Percentiles rank a stretch among this genome's conserved stretches.
phyloP scores from a whole-genome alignment of 2,113 vertebrate species.

The Mobula hypostoma region DNA sequence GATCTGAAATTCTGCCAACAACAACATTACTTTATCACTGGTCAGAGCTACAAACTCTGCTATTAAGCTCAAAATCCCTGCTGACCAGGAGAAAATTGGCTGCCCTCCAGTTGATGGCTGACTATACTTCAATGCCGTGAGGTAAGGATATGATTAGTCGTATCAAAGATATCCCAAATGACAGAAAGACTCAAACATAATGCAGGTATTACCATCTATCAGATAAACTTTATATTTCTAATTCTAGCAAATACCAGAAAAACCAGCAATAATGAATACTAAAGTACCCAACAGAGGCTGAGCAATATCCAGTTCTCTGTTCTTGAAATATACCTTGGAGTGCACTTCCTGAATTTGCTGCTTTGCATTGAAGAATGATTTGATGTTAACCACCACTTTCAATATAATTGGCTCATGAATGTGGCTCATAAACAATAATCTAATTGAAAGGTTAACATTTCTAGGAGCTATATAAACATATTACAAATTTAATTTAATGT shows the following conservation, averaged over 20 bases:
- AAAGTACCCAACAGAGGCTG: neutral
- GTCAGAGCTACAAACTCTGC: no score
- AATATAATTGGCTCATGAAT: neutral
- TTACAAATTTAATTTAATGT: neutral
- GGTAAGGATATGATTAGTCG: no score
- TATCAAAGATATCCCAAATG: no score
- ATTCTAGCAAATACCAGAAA: neutral
- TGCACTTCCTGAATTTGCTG: neutral
- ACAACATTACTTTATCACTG: no score
- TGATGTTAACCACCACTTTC: neutral
- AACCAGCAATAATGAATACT: neutral
- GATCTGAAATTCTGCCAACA: no score
- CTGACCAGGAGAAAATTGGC: no score
- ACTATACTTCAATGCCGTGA: no score
- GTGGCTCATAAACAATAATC: neutral
- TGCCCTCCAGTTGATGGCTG: no score
- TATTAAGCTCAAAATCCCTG: no score
- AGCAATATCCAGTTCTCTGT: neutral
- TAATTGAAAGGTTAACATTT: neutral
- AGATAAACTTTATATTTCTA: neutral
- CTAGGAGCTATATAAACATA: neutral
- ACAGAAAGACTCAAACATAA: neutral
- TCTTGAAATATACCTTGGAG: neutral
- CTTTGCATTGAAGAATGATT: neutral
- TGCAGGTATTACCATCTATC: neutral